Evolutionary conservation across 1,140 invertebrate genomes (phyloP), one percentile per base, ranked within the genome.

Genomic region (Lutraria rhynchaena): DNA sequence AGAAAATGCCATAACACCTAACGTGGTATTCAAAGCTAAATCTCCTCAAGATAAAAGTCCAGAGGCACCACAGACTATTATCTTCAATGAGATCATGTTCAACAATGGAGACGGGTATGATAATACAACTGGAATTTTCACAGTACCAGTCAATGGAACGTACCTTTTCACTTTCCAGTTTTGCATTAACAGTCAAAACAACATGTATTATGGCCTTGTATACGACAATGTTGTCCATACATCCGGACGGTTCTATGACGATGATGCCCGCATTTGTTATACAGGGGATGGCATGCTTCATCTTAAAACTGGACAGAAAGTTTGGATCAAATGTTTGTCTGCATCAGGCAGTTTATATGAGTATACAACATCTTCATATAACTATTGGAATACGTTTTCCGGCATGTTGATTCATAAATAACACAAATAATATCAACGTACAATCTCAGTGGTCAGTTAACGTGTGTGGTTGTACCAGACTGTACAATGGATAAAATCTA

Each of bases 321-420:
- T 61, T 27, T 61, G 58, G 58, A 33, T 61, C 3, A 61, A 61
- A 33, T 58, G 55, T 29, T n/a, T 33, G 27, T 35, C 29, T 5
- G 11, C 7, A 5, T 9, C 55, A 58, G 15, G 37, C 15, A 5
- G 15, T 7, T 41, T 41, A 41, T 41, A 41, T 15, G 37, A 41
- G 37, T 41, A 41, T 41, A 41, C 5, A 7, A 41, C 37, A 41
- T 5, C 5, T 41, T 41, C 37, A 41, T n/a, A n/a, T n/a, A 41
- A 41, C 15, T 41, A 7, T 15, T 41, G 37, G 37, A 41, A 41
- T 15, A 41, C 15, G 15, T 41, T 41, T 41, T 41, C 37, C 5
- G 37, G 37, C 5, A 5, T 41, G 5, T 15, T 41, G 37, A 41
- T 41, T 7, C 37, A 41, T 41, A 15, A 41, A 41, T 41, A 15